Evolutionary conservation across 2,888 invertebrate genomes (phyloP).

Genomic region (Conchocele bisecta): DNA sequence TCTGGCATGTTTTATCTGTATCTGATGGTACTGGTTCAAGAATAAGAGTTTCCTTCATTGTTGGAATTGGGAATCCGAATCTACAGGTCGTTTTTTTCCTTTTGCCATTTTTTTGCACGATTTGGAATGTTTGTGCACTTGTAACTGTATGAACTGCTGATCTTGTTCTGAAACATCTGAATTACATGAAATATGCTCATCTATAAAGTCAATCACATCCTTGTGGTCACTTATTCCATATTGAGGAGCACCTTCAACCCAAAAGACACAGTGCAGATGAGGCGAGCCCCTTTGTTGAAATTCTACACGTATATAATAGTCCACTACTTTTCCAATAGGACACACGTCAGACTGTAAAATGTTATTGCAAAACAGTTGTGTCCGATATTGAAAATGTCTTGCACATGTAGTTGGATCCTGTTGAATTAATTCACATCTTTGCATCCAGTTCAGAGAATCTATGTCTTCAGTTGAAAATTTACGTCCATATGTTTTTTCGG

Average conservation of each 20-base stretch:
- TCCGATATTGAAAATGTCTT: conserved; percentile 34
- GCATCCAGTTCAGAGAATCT: conserved; percentile 27
- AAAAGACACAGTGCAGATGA: conserved; percentile 27
- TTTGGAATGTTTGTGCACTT: conserved; percentile 20
- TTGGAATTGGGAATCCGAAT: conserved; percentile 48
- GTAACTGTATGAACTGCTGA: conserved; percentile 18
- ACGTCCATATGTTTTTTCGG: background rate
- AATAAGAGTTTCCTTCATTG: conserved; percentile 43
- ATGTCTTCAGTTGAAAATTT: background rate
- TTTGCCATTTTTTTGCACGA: conserved; percentile 30
- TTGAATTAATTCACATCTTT: conserved; percentile 33
- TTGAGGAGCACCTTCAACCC: conserved; percentile 27
- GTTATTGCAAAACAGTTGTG: conserved; percentile 23
- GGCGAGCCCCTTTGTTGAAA: conserved; percentile 35
- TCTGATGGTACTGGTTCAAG: conserved; percentile 37
- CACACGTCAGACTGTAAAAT: conserved; percentile 9
- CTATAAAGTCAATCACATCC: conserved; percentile 26
- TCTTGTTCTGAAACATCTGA: background rate
- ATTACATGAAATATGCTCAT: conserved; percentile 3
- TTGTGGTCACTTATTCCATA: conserved; percentile 8
- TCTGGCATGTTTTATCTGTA: background rate
- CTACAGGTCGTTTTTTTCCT: conserved; percentile 26
- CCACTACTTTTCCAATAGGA: conserved; percentile 21
- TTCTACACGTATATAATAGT: conserved; percentile 23
- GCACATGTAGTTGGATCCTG: conserved; percentile 37